Evolutionary conservation across 2,113 vertebrate genomes (phyloP).

Genomic region (Eolophus roseicapilla): DNA sequence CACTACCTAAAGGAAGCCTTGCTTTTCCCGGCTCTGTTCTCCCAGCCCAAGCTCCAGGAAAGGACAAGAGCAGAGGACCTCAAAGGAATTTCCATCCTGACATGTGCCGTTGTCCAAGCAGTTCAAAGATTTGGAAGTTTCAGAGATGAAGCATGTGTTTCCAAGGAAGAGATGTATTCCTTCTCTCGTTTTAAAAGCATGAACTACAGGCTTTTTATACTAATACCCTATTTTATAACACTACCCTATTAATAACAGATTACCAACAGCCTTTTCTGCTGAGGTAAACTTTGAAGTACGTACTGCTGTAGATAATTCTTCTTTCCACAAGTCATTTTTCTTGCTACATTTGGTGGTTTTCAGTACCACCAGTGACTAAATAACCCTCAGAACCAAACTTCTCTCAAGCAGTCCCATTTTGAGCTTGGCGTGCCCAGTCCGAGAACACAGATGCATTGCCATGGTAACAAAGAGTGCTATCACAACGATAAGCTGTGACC

Average conservation of each 20-base stretch:
- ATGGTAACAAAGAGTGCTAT: neutral
- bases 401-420: neutral
- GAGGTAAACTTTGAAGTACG: neutral
- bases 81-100: neutral
- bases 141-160: neutral
- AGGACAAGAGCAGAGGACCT: neutral
- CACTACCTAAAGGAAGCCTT: neutral
- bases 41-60: fast-evolving
- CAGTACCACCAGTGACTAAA: neutral
- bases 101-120: neutral
- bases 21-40: neutral
- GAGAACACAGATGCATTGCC: neutral
- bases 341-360: neutral
- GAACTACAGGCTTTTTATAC: neutral
- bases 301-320: neutral
- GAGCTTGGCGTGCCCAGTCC: neutral
- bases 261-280: neutral
- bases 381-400: neutral
- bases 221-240: too few relatives aligned
- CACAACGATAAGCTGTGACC: neutral
- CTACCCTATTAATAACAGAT: neutral
- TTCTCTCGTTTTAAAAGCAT: neutral
- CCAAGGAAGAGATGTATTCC: neutral
- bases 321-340: neutral
- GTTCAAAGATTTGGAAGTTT: neutral